Evolutionary conservation across 2,113 vertebrate species (phyloP), one percentile per base, ranked within the genome.

Genomic region (Megatriorchis doriae): DNA sequence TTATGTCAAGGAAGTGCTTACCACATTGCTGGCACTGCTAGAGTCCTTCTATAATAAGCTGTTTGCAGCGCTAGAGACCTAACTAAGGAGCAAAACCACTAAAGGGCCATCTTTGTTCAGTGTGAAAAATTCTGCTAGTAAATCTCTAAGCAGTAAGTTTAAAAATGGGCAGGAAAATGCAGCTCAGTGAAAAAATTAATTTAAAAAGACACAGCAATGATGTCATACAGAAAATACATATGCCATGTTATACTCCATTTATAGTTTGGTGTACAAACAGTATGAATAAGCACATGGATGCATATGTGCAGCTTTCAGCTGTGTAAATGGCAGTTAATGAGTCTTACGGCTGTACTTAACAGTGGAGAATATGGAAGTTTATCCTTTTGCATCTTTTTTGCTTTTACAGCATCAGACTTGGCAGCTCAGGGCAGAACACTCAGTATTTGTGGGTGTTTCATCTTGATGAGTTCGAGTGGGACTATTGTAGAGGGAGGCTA

Each of bases 371-470:
- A 16, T 31, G 11, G 25, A 88, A 92, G 13, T 86, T 94, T 65
- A 62, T 90, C 32, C 22, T 82, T 91, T 86, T 94, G 31, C 11
- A 42, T 79, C 27, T 75, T 48, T 71, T 85, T 62, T 53, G 20
- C 15, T 20, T 94, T 96, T 71, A 66, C 55, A 45, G 77, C 36
- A 52, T 84, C 86, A 88, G 88, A 90, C 72, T 73, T 90, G 63
- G 68, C 56, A 94, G 83, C 91, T 89, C 16, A 78, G 43, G 36
- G 52, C 72, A 92, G 77, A 81, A 48, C 13, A 23, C 74, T 91
- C 43, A 63, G 82, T 66, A 52, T 93, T 81, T 90, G 78, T 90
- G 90, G 55, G 83, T 86, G 67, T 96, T 92, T 92, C 55, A 43
- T 86, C 68, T 47, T 83, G 79, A 77, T 58, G 78, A 86, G 9